Evolutionary conservation across 2,888 invertebrate species (phyloP), one percentile per base, ranked within the genome.

Genomic region (Rhyacophila evoluta): DNA sequence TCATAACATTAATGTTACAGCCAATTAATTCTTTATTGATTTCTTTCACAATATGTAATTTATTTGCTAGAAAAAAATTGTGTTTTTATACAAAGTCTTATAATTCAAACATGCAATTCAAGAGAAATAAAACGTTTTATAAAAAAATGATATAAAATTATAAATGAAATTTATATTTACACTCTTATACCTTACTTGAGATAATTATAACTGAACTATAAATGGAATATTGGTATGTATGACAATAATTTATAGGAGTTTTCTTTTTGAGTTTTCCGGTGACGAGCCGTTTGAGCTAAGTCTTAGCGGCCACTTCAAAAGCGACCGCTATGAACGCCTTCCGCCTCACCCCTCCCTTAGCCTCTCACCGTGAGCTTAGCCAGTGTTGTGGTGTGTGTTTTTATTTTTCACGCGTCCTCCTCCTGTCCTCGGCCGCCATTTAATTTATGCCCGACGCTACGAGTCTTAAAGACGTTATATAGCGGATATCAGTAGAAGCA

Each of bases 281-380:
- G 55, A 55, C 25, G 55, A 55, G 19, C 55, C 19, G 55, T 6
- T 5, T 8, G 55, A 1, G 19, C 19, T 19, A 1, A 10, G 19
- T 55, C 55, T 55, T 55, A 8, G 55, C 55, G 55, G 55, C 55
- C 55, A 55, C 55, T 55, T 55, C 55, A 55, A 55, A 55, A 55
- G 55, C 55, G 55, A 55, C 55, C 55, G 55, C 55, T 25, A 8
- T 10, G 55, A 25, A 19, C 55, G 55, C 55, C 55, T 55, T 55
- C 55, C 55, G 55, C 55, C 55, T 25, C 55, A 19, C 55, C 15
- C 12, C 19, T 19, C 19, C 55, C 55, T 10, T 8, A 19, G 1
- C 10, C 55, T 19, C 25, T 19, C 25, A 10, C 19, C 55, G 3
- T 19, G 19, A 4, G 25, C 55, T 19, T 25, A 2, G 55, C 15